Evolutionary conservation across 2,888 invertebrate genomes (phyloP).

Genomic region (Heliconius charithonia): DNA sequence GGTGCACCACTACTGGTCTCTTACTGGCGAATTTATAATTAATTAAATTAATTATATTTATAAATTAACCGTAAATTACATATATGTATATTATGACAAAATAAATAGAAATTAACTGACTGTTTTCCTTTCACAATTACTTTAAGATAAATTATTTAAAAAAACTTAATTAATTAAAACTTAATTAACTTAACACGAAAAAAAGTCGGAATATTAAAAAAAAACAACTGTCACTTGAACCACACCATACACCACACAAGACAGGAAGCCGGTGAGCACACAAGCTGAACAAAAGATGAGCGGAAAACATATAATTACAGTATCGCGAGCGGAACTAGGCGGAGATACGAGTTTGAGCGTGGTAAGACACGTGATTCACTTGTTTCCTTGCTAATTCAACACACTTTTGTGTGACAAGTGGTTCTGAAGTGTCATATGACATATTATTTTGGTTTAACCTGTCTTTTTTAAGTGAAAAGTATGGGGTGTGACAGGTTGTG

Average conservation of each 20-base stretch:
- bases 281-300: conserved; percentile 71
- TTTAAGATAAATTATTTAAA: no score
- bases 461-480: neutral
- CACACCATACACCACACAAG: conserved; percentile 58
- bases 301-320: conserved; percentile 79
- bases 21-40: no score
- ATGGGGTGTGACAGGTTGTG: neutral
- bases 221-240: conserved; percentile 50
- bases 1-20: no score
- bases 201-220: neutral
- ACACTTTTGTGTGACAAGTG: conserved; percentile 32
- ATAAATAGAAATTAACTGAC: no score
- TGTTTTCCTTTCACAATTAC: no score
- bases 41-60: neutral
- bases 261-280: conserved; percentile 71
- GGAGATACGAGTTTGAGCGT: conserved; percentile 53
- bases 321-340: conserved; percentile 67
- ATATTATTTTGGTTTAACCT: conserved; percentile 23
- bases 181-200: no score
- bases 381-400: conserved; percentile 62
- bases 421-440: conserved; percentile 19
- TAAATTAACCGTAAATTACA: no score
- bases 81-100: no score
- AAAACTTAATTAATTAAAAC: no score
- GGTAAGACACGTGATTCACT: conserved; percentile 68